Evolutionary conservation across 2,888 invertebrate species (phyloP).

Genomic region (Cephus sareptanus): DNA sequence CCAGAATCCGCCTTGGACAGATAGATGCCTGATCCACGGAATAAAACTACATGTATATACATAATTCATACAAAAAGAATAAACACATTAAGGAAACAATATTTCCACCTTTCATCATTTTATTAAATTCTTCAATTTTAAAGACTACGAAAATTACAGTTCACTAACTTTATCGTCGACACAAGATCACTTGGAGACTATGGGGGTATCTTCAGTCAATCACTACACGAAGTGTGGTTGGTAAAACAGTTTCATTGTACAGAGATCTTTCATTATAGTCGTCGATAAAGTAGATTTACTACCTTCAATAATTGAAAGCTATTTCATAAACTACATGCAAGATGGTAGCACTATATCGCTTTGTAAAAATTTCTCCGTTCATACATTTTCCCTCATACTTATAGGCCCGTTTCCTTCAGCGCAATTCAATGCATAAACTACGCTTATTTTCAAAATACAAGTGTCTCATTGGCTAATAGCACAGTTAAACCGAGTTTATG

Average conservation of each 20-base stretch:
- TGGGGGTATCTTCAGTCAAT: neutral
- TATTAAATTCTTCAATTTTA: neutral
- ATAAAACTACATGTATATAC: slow-evolving; percentile 57
- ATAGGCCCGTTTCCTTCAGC: no score
- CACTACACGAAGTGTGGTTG: neutral
- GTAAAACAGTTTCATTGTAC: neutral
- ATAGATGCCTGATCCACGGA: slow-evolving; percentile 13
- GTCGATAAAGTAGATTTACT: neutral
- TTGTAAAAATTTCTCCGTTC: neutral
- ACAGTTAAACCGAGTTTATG: no score
- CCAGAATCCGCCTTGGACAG: slow-evolving; percentile 10
- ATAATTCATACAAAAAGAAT: slow-evolving; percentile 49
- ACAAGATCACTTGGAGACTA: no score
- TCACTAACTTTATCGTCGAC: no score
- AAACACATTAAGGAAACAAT: slow-evolving; percentile 4
- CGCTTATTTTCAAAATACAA: no score
- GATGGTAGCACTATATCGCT: neutral
- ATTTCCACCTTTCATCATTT: neutral
- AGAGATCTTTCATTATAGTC: neutral
- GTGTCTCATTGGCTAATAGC: no score
- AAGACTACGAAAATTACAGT: neutral
- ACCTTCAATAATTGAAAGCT: neutral
- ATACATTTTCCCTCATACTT: neutral
- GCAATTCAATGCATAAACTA: no score
- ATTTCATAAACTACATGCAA: neutral